Evolutionary conservation across 1,140 invertebrate species (phyloP).

Genomic region (Melipona quadrifasciata): DNA sequence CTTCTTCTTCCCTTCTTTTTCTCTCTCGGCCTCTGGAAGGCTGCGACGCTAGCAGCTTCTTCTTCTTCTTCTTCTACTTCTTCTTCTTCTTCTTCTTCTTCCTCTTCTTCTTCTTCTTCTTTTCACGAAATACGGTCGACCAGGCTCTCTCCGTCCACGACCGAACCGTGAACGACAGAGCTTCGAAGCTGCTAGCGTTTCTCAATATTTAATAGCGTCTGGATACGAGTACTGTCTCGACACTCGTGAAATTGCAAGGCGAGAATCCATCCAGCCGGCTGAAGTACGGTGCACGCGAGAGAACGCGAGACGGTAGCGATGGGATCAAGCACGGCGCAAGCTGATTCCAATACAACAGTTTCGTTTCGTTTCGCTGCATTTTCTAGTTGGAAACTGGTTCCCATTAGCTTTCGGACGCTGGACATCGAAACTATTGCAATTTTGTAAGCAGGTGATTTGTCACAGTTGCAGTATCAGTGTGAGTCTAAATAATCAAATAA

Average conservation of each 20-base stretch:
- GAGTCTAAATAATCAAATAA: no score
- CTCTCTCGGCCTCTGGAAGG: background rate
- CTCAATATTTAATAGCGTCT: slow-evolving; percentile 82
- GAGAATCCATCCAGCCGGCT: slow-evolving; percentile 45
- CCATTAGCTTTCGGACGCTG: no score
- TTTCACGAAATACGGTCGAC: background rate
- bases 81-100: background rate
- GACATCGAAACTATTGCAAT: no score
- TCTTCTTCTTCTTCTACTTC: no score
- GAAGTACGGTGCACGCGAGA: background rate
- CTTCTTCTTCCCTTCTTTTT: background rate
- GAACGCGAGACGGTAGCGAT: slow-evolving; percentile 49
- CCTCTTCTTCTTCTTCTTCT: background rate
- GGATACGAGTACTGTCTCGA: slow-evolving; percentile 79
- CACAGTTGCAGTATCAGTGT: no score
- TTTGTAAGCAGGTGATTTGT: no score
- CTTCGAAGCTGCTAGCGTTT: slow-evolving; percentile 60
- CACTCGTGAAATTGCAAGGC: slow-evolving; percentile 81
- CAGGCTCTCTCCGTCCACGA: no score
- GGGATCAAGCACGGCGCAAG: background rate
- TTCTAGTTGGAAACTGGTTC: no score
- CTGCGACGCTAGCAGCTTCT: no score
- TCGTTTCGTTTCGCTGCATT: no score
- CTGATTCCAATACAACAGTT: background rate
- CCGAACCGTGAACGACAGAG: background rate